Evolutionary conservation across 64 coral and sea anemone genomes (phyloP), one percentile per base, ranked within the genome.

Genomic region (Stylophora pistillata): DNA sequence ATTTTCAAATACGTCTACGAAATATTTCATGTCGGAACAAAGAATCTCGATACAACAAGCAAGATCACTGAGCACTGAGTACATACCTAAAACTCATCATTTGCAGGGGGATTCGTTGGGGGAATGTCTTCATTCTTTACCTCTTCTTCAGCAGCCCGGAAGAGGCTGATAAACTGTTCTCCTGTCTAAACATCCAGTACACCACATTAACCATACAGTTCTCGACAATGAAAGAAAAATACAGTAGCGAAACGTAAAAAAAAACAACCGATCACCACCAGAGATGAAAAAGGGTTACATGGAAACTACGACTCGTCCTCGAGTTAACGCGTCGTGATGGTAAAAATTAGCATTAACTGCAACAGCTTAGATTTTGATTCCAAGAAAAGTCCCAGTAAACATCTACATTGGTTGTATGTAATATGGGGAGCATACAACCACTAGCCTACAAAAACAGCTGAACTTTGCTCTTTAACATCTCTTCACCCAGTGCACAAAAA

Each of bases 101-200:
- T 33, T 69, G 62, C 25, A 68, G 61, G 16, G 10, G 27, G 14
- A n/a, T 47, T 78, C 25, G 75, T 78, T 3, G 75, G n/a, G 14
- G 15, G 61, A 71, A 15, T 34, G 31, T 54, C 65, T 11, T 69
- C 80, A 54, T 68, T 84, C 61, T 69, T 69, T 10, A 11, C 47
- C 28, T 84, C 62, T 10, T 69, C 80, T 54, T 84, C 80, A 69
- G 23, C 80, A 2, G 15, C 62, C 80, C 58, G 64, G 21, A 84
- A 27, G 4, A 84, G 13, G 33, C 53, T 53, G 61, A 84, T 69
- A 13, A 84, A 84, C 80, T 84, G 80, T n/a, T 84, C 80, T 28
- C 80, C 60, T 84, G 80, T 84, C 80, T 84, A 84, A 84, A 84
- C 80, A 84, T 20, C 59, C 80, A 69, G 80, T 18, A 84, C 61